Conservation (phyloP, 2,888 invertebrate genomes). For the Andricus curvator region DNA sequence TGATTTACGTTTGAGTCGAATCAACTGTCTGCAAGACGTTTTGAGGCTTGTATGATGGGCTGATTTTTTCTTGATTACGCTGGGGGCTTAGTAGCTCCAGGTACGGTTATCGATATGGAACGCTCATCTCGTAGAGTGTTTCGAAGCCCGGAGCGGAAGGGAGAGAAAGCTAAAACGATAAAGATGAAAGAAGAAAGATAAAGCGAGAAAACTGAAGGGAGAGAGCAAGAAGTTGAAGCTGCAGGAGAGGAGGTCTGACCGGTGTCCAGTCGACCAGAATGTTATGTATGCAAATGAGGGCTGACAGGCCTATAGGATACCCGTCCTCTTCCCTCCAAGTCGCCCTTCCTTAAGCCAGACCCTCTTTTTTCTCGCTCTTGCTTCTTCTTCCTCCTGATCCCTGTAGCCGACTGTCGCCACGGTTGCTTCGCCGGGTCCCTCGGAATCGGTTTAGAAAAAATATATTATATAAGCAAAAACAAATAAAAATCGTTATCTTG, state of each 20-base stretch:
- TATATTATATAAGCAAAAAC: slow-evolving; percentile 70
- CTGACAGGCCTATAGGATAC: slow-evolving; percentile 74
- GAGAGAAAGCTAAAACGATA: slow-evolving; percentile 41
- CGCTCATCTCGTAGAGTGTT: slow-evolving; percentile 21
- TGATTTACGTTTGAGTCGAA: neutral
- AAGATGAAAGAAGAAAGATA: slow-evolving; percentile 42
- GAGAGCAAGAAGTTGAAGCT: slow-evolving; percentile 51
- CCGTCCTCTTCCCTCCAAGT: slow-evolving; percentile 57
- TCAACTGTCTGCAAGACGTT: neutral
- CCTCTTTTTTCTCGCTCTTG: slow-evolving; percentile 61
- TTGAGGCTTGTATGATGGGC: neutral
- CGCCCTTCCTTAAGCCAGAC: slow-evolving; percentile 66
- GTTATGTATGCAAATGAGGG: slow-evolving; percentile 78
- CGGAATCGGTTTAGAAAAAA: slow-evolving; percentile 68
- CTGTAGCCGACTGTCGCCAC: slow-evolving; percentile 38
- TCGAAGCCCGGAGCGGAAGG: neutral
- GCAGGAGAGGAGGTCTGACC: slow-evolving; percentile 58
- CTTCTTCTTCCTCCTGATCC: slow-evolving; percentile 48
- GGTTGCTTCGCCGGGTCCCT: slow-evolving; percentile 42
- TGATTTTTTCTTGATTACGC: slow-evolving; percentile 16
- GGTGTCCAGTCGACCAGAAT: slow-evolving; percentile 77
- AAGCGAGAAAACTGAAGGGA: slow-evolving; percentile 46
- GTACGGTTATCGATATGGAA: slow-evolving; percentile 18
- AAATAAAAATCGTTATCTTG: slow-evolving; percentile 73
- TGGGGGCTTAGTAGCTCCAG: neutral